These are phyloP conservation scores for Semnopithecus entellus DNA, from an alignment of 2,113 vertebrate species.

Conservation along the genomic window DNA sequence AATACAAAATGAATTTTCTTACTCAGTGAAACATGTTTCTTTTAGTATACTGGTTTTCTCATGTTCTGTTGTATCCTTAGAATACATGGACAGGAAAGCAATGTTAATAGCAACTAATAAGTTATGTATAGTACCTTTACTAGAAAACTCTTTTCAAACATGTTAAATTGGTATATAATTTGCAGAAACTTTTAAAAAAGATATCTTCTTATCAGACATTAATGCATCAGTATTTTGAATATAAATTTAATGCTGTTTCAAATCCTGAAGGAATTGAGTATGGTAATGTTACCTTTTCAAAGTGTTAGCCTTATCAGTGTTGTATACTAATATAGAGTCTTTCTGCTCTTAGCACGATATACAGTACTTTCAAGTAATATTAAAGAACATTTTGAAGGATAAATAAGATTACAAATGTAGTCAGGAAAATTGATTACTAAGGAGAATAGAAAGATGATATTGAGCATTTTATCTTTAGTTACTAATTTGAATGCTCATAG, in stretches of 20 bases:
- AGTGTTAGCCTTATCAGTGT: neutral
- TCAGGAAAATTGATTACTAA: conserved; percentile 18
- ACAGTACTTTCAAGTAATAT: neutral
- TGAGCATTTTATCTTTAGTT: neutral
- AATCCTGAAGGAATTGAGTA: neutral
- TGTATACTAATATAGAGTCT: neutral
- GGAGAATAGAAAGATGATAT: neutral
- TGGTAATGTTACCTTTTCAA: neutral
- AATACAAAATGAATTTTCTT: neutral
- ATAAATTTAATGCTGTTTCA: neutral
- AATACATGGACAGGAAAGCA: neutral
- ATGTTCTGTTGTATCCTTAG: neutral
- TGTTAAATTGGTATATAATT: conserved; percentile 16
- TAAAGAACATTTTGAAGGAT: neutral
- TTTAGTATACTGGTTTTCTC: neutral
- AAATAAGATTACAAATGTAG: conserved; percentile 1
- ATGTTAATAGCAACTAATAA: conserved; percentile 9
- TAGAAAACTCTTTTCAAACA: neutral
- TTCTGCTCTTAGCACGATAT: neutral
- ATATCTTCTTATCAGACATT: neutral
- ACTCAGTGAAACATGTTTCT: neutral
- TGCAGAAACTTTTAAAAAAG: neutral
- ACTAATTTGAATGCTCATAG: neutral
- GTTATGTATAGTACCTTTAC: neutral
- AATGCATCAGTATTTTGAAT: neutral